These are phyloP conservation scores for Trichonephila clavata DNA, from an alignment of 1,140 invertebrate genomes.

Conservation along the genomic window DNA sequence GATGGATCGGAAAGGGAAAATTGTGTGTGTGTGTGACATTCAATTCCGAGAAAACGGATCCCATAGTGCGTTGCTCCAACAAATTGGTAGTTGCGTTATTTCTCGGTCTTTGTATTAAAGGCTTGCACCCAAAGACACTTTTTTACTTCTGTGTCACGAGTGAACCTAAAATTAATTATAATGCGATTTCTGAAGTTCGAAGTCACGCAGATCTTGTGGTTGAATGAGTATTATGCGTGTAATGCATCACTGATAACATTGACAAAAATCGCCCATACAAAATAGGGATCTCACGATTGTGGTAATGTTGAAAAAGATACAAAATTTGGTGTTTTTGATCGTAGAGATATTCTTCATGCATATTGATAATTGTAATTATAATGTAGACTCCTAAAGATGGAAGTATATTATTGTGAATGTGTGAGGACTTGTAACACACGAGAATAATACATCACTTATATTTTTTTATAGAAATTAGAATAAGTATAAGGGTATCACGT, in stretches of 20 bases:
- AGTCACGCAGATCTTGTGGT: neutral
- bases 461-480: no score
- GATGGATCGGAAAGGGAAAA: slow-evolving; percentile 1
- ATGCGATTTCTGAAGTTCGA: neutral
- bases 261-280: neutral
- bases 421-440: no score
- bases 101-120: neutral
- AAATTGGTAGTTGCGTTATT: slow-evolving; percentile 8
- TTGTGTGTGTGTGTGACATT: no score
- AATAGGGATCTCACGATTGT: neutral
- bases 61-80: neutral
- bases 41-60: slow-evolving; percentile 4
- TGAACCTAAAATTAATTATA: neutral
- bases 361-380: no score
- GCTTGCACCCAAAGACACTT: neutral
- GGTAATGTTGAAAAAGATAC: neutral
- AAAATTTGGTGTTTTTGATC: neutral
- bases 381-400: no score
- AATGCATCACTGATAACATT: neutral
- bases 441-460: no score
- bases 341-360: no score
- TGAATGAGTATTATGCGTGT: neutral
- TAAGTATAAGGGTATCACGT: no score
- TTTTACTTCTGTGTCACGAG: neutral
- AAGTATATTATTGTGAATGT: no score